A percentile compares a stretch with the other conserved stretches of the same genome.
Conservation (phyloP, 1,140 invertebrate species). For the Hesperophylax magnus region DNA sequence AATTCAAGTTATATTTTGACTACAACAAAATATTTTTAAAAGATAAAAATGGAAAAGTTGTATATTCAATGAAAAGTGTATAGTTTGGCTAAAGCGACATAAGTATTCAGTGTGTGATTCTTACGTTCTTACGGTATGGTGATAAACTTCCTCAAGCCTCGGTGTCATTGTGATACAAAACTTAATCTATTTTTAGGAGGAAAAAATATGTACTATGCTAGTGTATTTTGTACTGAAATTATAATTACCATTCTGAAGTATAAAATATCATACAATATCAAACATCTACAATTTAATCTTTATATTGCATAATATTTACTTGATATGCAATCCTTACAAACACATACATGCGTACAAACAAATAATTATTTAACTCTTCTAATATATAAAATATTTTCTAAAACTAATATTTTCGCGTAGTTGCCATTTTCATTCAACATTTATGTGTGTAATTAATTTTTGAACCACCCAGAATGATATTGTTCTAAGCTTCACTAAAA, state of each 20-base stretch:
- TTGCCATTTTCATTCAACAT: conserved; percentile 58
- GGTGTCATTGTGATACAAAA: too few relatives aligned
- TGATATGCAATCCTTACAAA: conserved; percentile 49
- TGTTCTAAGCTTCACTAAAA: conserved; percentile 28
- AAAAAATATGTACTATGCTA: too few relatives aligned
- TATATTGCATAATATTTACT: conserved; percentile 24
- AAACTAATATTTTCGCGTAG: conserved; percentile 47
- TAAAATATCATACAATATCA: conserved; percentile 21
- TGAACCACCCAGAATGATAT: conserved; percentile 46
- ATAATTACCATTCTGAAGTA: too few relatives aligned
- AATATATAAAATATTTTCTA: conserved; percentile 15
- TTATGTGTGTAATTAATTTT: conserved; percentile 51
- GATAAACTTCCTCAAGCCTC: too few relatives aligned
- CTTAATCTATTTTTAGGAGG: too few relatives aligned
- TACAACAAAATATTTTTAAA: too few relatives aligned
- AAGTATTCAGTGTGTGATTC: too few relatives aligned
- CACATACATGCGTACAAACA: conserved; percentile 38
- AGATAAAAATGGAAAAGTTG: too few relatives aligned
- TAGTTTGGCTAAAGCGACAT: too few relatives aligned
- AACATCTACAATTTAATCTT: neutral
- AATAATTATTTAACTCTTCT: conserved; percentile 29
- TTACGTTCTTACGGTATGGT: too few relatives aligned
- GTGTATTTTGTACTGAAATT: neutral
- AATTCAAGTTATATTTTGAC: too few relatives aligned
- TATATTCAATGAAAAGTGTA: too few relatives aligned